These are phyloP conservation scores for Amblyraja radiata DNA, from an alignment of 2,797 vertebrate species.

Conservation along the genomic window DNA sequence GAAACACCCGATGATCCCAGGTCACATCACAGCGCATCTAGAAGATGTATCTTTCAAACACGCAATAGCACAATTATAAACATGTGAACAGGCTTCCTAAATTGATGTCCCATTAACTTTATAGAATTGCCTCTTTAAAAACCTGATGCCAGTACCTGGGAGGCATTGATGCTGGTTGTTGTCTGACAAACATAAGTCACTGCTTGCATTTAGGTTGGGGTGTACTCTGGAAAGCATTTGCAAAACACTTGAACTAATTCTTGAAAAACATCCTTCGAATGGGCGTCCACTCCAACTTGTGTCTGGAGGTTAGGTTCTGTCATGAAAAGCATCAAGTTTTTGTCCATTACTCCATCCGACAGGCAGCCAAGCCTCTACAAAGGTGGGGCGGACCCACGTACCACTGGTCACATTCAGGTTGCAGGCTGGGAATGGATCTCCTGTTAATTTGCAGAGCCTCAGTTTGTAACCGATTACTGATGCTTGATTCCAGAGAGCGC, in stretches of 20 bases:
- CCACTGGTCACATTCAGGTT: background rate
- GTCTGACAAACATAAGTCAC: background rate
- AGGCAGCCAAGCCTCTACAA: background rate
- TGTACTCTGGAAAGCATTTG: background rate
- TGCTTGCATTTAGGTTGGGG: background rate
- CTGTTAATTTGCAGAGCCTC: background rate
- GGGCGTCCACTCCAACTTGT: background rate
- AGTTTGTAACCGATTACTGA: background rate
- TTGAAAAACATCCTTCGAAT: background rate
- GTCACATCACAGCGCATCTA: no score
- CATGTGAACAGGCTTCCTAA: background rate
- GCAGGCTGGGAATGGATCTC: background rate
- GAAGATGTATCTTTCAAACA: no score
- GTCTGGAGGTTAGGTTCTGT: background rate
- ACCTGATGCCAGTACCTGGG: background rate
- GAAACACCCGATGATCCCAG: no score
- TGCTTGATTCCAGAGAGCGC: background rate
- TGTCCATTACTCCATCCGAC: background rate
- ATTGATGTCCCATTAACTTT: constrained; percentile 13
- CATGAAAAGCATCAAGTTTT: background rate
- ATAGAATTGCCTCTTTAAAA: background rate
- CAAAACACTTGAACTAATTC: background rate
- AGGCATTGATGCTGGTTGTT: background rate
- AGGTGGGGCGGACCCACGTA: background rate
- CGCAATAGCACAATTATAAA: background rate